Evolutionary conservation across 2,797 vertebrate genomes (phyloP), one percentile per base, ranked within the genome.

Genomic region (Pipistrellus pipistrellus): DNA sequence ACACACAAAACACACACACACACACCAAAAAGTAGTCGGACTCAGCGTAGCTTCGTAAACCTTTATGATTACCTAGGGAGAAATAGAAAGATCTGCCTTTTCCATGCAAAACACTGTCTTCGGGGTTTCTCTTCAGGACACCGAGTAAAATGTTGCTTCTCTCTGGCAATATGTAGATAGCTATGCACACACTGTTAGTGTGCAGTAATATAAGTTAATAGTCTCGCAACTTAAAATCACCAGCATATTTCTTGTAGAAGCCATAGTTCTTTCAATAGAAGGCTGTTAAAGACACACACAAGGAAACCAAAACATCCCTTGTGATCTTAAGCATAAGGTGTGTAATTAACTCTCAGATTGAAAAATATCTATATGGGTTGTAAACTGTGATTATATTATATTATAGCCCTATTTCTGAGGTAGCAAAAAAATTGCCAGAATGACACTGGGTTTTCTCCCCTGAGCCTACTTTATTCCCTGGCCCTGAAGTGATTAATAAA

Each of bases 151-250:
- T 46, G 87, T 80, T 68, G 20, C 88, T 97, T 91, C n/a, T 85
- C 85, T 96, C 76, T n/a, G 21, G 73, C 59, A 96, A 4, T 95
- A 66, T 89, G 95, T 96, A 38, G 80, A 86, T 27, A 96, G 84
- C 78, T 93, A 48, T 88, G 38, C 89, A 66, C 68, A 81, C 27
- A 62, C 81, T 68, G 66, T 97, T 72, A 80, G 68, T 76, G 9
- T 57, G 82, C 69, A 51, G 4, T 92, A 78, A 53, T 92, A n/a
- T 88, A 93, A 97, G 62, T 96, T 90, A 96, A 77, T 83, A 85
- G 21, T 41, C 32, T 96, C 66, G 90, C 32, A 72, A n/a, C 77
- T 97, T 95, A 87, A 86, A 93, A 93, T 89, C 57, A 84, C 7
- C 38, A 57, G 2, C 44, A 38, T 78, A 53, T 44, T 73, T 91